Base-by-base conservation (phyloP, 2,113 vertebrate species). In the Pipra filicauda region DNA sequence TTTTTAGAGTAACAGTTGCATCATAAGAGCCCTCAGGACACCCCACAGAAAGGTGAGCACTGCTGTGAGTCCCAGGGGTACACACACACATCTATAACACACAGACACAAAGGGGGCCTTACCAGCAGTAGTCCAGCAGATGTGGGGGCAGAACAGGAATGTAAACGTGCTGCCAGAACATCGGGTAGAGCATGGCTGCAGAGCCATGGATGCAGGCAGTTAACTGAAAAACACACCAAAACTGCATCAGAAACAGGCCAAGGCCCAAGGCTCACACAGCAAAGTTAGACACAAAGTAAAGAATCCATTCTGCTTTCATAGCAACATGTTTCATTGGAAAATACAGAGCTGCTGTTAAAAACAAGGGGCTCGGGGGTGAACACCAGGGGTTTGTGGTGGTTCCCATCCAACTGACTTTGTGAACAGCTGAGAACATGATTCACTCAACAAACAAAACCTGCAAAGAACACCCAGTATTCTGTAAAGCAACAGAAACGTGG, bases 161-260 rank as follows among this genome's bases (percentile, higher is more conserved):
- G 98, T 99, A 99, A 97, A 99, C 99, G 43, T 99, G 99, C 95
- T 99, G 99, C 99, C 99, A 99, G 98, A 99, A 99, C 99, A 99
- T 99, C 49, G 99, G 99, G 97, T 99, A 99, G 48, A 99, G 98
- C 99, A 99, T 99, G 35, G 99, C 99, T n/a, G 99, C 99, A 11
- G 99, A 99, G 33, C 99, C 99, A 35, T 99, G 99, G 96, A 99
- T 98, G 85, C 99, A 99, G 92, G 99, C 99, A 41, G 99, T 99
- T 98, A 99, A 97, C 99, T 99, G 98, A 24, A 97, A 98, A 57
- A 93, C 37, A 96, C 31, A 91, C 28, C 48, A 70, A 88, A 91
- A 90, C 33, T 31, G 1, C 49, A 74, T 67, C 19, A 31, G 20
- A 58, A 83, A 37, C 75, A 58, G 71, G 46, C 64, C 33, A 77